Evolutionary conservation across 2,888 invertebrate species (phyloP), one percentile per base, ranked within the genome.

Genomic region (Perdita meconis): DNA sequence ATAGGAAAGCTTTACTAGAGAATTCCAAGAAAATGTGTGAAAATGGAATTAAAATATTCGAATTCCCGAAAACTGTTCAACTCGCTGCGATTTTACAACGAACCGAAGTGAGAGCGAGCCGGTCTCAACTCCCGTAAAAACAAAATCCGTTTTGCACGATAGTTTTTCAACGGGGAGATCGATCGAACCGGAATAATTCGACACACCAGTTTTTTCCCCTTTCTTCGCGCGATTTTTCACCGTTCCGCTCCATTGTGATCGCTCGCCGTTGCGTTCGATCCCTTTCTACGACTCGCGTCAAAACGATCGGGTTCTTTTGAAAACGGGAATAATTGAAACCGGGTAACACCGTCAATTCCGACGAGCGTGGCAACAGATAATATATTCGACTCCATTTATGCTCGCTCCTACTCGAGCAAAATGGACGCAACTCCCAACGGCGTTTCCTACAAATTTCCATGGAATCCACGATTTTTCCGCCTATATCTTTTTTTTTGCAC

Each of bases 191-290:
- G 44, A 47, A 60, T 71, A 64, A 74, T 83, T 81, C 65, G 73
- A 60, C 71, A 57, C 78, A 53, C 61, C 30, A 56, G 64, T 71
- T 70, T 75, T 57, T 19, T 26, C 55, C 8, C 38, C 44, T 77
- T 75, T 67, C 63, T 44, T 73, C 60, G 47, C 61, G 50, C 71
- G 66, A 68, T 71, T 67, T 70, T 78, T 76, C 76, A 60, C 64
- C 81, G 83, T 84, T 83, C 75, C 73, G 79, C 76, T 81, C 70
- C 68, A 59, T 40, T 60, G 80, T 80, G 66, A 42, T 71, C 71
- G 61, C 13, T 24, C 51, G 16, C 56, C 26, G 67, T 53, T 36
- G 51, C 60, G 10, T 47, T 64, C 70, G 73, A 78, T 78, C 75
- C 81, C 83, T 80, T 75, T 76, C 64, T 42, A 74, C 65, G 75